Conservation (phyloP, 2,797 vertebrate genomes). For the Pseudomugil gertrudae region DNA sequence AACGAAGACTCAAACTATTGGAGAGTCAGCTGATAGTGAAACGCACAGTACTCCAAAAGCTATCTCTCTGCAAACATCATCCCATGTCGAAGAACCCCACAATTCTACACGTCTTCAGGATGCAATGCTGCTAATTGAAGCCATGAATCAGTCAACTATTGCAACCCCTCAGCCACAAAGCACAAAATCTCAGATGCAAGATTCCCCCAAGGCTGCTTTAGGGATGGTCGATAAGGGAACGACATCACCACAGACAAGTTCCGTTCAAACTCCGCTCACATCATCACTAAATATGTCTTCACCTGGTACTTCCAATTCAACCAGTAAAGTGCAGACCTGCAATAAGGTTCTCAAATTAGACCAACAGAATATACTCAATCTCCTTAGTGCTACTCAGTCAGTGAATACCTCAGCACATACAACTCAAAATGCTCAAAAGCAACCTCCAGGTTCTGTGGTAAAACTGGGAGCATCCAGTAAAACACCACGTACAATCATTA, state of each 20-base stretch:
- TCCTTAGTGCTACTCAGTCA: neutral
- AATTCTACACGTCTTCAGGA: slow-evolving; percentile 64
- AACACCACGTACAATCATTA: slow-evolving; percentile 23
- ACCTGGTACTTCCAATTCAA: neutral
- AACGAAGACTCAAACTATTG: neutral
- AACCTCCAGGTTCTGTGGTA: neutral
- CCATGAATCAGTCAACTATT: slow-evolving; percentile 60
- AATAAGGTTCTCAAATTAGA: neutral
- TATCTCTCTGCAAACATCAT: slow-evolving; percentile 8
- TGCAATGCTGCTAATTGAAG: slow-evolving; percentile 73
- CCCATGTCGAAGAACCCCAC: slow-evolving; percentile 13
- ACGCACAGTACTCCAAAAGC: neutral
- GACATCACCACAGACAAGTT: neutral
- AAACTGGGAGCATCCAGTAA: neutral
- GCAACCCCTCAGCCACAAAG: neutral
- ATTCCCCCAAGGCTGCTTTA: neutral
- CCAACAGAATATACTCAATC: neutral
- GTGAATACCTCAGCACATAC: slow-evolving; percentile 4
- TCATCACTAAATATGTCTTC: neutral
- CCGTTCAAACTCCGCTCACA: neutral
- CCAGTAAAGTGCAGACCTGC: neutral
- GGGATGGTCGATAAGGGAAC: slow-evolving; percentile 1
- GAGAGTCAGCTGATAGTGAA: neutral
- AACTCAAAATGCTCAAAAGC: slow-evolving; percentile 9
- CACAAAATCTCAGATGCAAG: neutral